phyloP scores from a whole-genome alignment of 35 echinoderm and acorn worm genomes.

The Ptychodera flava region DNA sequence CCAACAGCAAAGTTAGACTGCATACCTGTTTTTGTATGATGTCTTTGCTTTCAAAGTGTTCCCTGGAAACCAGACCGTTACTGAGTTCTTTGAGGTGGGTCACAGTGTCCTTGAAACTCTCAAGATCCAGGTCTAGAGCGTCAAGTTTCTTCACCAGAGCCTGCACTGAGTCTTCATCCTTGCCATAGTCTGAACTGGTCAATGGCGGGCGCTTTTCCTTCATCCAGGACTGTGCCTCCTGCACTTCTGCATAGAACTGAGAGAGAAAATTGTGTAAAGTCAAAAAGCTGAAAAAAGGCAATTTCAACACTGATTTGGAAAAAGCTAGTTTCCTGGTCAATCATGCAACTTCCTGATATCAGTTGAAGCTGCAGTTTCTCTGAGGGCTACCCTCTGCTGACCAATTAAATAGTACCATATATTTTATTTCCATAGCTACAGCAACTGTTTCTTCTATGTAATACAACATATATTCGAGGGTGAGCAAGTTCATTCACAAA shows the following conservation, averaged over 20 bases:
- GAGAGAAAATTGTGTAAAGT: background rate
- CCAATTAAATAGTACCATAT: no score
- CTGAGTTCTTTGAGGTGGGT: constrained; percentile 22
- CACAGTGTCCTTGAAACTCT: constrained; percentile 54
- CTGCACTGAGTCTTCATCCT: constrained; percentile 70
- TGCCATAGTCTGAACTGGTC: constrained; percentile 34
- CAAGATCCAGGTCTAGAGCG: constrained; percentile 74
- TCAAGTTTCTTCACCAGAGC: constrained; percentile 85
- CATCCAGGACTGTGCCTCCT: constrained; percentile 77
- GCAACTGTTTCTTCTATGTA: no score
- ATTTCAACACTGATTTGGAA: no score
- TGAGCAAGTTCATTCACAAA: no score
- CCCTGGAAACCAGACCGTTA: constrained; percentile 13
- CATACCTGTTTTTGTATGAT: constrained; percentile 46
- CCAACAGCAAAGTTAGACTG: no score
- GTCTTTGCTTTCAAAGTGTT: constrained; percentile 37
- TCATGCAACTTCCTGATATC: no score
- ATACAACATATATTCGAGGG: no score
- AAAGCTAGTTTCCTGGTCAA: no score
- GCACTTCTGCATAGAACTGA: constrained; percentile 80
- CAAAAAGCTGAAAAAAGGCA: no score
- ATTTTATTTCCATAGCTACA: no score
- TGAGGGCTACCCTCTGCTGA: no score
- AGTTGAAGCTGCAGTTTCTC: no score
- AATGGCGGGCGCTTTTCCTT: constrained; percentile 62